phyloP scores from a whole-genome alignment of 2,797 vertebrate genomes.

The Pteronotus mesoamericanus region DNA sequence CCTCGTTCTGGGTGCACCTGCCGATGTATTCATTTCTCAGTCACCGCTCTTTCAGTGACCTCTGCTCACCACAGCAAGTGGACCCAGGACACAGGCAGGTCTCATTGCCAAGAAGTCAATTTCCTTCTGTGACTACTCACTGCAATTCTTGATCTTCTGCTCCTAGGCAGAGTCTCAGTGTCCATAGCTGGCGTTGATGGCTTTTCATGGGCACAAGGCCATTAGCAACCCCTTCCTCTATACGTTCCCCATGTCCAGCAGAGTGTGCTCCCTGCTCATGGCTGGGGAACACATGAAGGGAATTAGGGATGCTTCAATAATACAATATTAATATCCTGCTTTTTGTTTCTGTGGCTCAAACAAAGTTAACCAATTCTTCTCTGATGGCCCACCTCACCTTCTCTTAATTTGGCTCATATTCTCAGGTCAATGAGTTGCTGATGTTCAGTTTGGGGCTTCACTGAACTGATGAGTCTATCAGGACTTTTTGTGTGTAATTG shows the following conservation, averaged over 20 bases:
- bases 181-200: slow-evolving; percentile 38
- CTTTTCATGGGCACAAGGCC: not conserved
- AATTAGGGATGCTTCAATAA: not conserved
- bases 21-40: slow-evolving; percentile 70
- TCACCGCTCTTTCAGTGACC: slow-evolving; percentile 65
- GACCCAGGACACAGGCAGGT: slow-evolving; percentile 63
- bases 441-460: slow-evolving; percentile 42
- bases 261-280: not conserved
- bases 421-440: not conserved
- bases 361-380: not conserved
- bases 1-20: not conserved
- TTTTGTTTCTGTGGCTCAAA: no score
- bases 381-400: not conserved
- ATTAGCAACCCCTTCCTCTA: slow-evolving; percentile 61
- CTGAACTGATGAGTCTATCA: not conserved
- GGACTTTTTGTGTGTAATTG: not conserved
- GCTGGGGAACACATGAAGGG: no score
- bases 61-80: slow-evolving; percentile 70
- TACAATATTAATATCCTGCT: no score
- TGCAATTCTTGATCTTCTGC: slow-evolving; percentile 60
- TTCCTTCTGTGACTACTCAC: slow-evolving; percentile 21
- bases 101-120: slow-evolving; percentile 52
- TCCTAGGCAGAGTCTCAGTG: not conserved
- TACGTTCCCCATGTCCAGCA: not conserved
- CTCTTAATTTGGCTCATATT: slow-evolving; percentile 53